Evolutionary conservation across 2,888 invertebrate species (phyloP).

Genomic region (Apoda limacodes): DNA sequence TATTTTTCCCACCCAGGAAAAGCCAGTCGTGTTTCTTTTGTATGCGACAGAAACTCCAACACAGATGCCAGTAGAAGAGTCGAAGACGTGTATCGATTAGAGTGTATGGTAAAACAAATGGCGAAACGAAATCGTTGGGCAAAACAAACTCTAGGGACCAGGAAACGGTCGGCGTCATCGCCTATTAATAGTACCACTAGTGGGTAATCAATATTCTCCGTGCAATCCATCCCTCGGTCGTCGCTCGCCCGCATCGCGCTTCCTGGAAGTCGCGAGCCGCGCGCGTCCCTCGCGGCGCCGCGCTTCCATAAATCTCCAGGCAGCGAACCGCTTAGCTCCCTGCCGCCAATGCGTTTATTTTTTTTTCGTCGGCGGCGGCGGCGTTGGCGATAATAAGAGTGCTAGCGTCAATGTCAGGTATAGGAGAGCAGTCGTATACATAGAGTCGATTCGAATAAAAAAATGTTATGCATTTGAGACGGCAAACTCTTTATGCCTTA

Average conservation of each 20-base stretch:
- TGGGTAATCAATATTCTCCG: conserved; percentile 57
- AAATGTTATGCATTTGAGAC: too few relatives aligned
- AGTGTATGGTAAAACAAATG: too few relatives aligned
- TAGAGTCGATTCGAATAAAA: too few relatives aligned
- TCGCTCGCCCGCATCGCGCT: conserved; percentile 38
- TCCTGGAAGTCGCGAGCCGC: conserved; percentile 43
- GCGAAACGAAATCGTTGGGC: too few relatives aligned
- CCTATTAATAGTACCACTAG: conserved; percentile 53
- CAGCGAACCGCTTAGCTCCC: conserved; percentile 30
- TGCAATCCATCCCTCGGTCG: conserved; percentile 30
- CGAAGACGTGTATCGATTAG: too few relatives aligned
- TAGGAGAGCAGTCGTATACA: too few relatives aligned
- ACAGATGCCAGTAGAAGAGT: too few relatives aligned
- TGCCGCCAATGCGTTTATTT: conserved; percentile 37
- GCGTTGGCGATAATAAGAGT: conserved; percentile 49
- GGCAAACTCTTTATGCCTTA: too few relatives aligned
- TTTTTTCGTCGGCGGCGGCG: conserved; percentile 45
- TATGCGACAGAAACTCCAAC: too few relatives aligned
- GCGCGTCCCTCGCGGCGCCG: conserved; percentile 50
- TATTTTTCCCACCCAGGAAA: too few relatives aligned
- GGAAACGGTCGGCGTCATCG: conserved; percentile 4
- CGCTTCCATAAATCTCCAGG: conserved; percentile 58
- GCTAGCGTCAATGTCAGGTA: conserved; percentile 62
- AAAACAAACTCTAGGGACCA: too few relatives aligned
- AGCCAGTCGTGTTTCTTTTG: too few relatives aligned